Conservation (phyloP, 2,797 vertebrate genomes). For the Gadopsis bispinosus region DNA sequence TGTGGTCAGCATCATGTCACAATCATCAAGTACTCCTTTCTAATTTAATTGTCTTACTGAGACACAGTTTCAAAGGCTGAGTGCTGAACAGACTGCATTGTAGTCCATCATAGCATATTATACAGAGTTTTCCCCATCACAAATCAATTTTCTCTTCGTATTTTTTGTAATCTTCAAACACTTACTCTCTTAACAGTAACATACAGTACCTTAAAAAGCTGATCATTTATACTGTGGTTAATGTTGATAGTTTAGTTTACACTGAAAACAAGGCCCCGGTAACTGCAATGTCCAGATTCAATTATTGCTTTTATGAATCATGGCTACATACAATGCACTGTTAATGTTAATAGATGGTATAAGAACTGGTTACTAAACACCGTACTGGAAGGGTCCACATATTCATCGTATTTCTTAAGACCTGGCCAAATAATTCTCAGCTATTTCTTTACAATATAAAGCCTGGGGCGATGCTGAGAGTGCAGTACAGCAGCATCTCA, state of each 20-base stretch:
- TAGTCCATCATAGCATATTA: not conserved
- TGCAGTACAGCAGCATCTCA: not conserved
- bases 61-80: not conserved
- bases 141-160: not conserved
- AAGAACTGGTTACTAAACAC: not conserved
- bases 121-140: not conserved
- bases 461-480: not conserved
- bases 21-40: not conserved
- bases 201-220: too few relatives aligned
- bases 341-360: not conserved
- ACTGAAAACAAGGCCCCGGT: not conserved
- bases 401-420: not conserved
- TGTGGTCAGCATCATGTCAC: not conserved
- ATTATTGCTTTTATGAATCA: too few relatives aligned
- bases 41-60: not conserved
- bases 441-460: slow-evolving; percentile 4
- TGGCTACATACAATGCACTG: not conserved
- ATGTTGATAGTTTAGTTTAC: not conserved
- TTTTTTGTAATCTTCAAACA: not conserved
- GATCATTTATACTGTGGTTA: not conserved
- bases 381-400: not conserved
- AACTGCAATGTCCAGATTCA: not conserved
- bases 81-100: not conserved
- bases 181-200: not conserved
- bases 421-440: not conserved